Evolutionary conservation across 2,888 invertebrate species (phyloP).

Genomic region (Chironomus riparius): DNA sequence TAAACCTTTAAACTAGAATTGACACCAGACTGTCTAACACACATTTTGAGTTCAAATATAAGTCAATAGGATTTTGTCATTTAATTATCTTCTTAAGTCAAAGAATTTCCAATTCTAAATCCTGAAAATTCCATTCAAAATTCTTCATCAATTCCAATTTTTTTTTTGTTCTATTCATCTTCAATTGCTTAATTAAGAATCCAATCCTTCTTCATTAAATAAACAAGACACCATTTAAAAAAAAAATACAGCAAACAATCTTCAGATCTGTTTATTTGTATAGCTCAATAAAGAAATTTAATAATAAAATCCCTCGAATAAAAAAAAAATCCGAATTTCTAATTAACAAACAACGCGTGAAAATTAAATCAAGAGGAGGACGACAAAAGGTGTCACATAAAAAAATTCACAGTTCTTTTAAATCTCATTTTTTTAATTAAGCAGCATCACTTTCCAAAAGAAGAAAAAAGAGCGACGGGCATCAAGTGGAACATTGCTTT

Average conservation of each 20-base stretch:
- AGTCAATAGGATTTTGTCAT: too few species aligned
- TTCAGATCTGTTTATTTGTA: neutral
- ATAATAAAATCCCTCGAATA: neutral
- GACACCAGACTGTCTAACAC: too few species aligned
- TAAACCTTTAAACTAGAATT: too few species aligned
- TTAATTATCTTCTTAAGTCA: too few species aligned
- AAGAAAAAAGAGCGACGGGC: neutral
- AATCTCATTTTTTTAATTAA: constrained; percentile 24
- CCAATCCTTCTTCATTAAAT: too few species aligned
- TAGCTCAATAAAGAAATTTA: neutral
- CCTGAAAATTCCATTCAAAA: too few species aligned
- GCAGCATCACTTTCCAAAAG: constrained; percentile 4
- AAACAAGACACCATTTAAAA: neutral
- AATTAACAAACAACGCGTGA: neutral
- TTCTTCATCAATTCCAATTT: too few species aligned
- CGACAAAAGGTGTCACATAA: neutral
- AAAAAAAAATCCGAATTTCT: neutral
- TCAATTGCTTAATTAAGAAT: too few species aligned
- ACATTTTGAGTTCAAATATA: too few species aligned
- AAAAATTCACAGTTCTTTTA: constrained; percentile 9
- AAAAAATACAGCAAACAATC: too few species aligned
- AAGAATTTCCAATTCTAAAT: too few species aligned
- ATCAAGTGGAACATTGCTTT: neutral
- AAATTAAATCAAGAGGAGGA: neutral
- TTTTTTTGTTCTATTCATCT: too few species aligned